Percentiles rank a stretch among this genome's conserved stretches.
Evolutionary conservation across 2,113 vertebrate genomes (phyloP).

Genomic region (Psammodynastes pulverulentus): DNA sequence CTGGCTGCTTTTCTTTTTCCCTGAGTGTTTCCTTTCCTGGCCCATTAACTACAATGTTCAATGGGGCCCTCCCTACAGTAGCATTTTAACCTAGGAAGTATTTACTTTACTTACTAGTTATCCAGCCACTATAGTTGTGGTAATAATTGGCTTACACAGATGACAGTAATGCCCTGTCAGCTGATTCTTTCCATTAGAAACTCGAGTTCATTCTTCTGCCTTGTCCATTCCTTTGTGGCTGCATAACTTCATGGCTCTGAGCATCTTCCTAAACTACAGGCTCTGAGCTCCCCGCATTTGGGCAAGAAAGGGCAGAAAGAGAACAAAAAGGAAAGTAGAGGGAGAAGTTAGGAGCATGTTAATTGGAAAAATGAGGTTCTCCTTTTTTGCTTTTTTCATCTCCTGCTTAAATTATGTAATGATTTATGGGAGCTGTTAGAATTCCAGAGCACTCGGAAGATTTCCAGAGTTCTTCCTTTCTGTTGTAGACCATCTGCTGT

Average conservation of each 20-base stretch:
- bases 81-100: not conserved
- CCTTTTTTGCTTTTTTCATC: not conserved
- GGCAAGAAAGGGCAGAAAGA: not conserved
- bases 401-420: not conserved
- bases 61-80: not conserved
- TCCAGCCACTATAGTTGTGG: not conserved
- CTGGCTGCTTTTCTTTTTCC: not conserved
- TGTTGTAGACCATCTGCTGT: not conserved
- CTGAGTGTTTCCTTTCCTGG: not conserved
- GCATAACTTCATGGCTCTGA: not conserved
- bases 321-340: not conserved
- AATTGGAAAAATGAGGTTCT: not conserved
- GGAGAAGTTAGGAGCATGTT: not conserved
- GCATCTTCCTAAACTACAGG: not conserved
- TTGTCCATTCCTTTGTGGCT: not conserved
- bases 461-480: not conserved
- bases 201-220: not conserved
- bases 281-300: not conserved
- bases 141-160: not conserved
- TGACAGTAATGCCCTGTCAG: not conserved
- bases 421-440: not conserved
- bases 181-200: not conserved
- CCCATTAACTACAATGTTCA: not conserved
- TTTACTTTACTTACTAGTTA: not conserved
- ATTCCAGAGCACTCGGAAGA: not conserved